phyloP scores from a whole-genome alignment of 2,113 vertebrate genomes.

The Melanerpes formicivorus region DNA sequence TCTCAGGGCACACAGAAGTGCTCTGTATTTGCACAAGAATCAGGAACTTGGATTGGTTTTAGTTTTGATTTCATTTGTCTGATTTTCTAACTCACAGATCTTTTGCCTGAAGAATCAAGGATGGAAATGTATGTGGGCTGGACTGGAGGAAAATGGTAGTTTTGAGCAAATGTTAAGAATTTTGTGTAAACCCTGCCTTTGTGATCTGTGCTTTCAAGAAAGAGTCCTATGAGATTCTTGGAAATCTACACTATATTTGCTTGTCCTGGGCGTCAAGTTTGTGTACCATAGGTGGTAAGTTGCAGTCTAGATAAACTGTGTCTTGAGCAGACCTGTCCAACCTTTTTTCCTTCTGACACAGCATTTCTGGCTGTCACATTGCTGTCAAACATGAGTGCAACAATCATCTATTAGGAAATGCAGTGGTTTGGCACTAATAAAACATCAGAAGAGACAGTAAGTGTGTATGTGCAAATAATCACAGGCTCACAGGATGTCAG shows the following conservation, averaged over 20 bases:
- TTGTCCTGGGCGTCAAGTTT: not conserved
- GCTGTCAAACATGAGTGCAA: not conserved
- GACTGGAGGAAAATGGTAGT: not conserved
- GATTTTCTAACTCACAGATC: not conserved
- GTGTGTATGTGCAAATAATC: not conserved
- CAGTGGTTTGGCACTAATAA: not conserved
- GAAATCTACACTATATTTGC: not conserved
- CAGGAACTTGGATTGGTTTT: not conserved
- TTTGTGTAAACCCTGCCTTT: not conserved
- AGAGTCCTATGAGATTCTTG: not conserved
- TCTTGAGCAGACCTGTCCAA: not conserved
- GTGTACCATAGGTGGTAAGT: not conserved
- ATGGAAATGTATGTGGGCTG: rapidly evolving
- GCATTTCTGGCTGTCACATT: not conserved
- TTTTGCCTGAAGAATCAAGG: not conserved
- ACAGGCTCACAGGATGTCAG: too few species aligned
- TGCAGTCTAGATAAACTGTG: not conserved
- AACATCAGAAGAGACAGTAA: not conserved
- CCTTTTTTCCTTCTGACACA: not conserved
- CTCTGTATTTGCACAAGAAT: not conserved
- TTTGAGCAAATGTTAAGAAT: not conserved
- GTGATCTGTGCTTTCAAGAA: not conserved
- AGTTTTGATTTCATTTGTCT: not conserved
- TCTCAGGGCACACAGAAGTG: not conserved
- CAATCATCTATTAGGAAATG: not conserved